phyloP scores from a whole-genome alignment of 2,113 vertebrate genomes.

The Pungitius pungitius region DNA sequence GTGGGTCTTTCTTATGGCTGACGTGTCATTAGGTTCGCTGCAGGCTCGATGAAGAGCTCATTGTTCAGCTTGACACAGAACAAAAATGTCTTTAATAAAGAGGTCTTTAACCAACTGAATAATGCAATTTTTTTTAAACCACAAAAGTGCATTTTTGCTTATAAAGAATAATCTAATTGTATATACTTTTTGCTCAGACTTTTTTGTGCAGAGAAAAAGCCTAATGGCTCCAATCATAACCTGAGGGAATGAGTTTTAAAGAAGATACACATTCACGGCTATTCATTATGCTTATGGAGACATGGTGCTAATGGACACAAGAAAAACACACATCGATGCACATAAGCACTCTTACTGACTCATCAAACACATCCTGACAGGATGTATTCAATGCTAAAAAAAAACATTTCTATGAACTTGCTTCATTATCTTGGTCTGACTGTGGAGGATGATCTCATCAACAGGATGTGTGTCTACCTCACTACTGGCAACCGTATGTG shows the following conservation, averaged over 20 bases:
- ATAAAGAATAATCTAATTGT: conserved; percentile 20
- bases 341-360: conserved; percentile 21
- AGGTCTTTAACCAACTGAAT: conserved; percentile 26
- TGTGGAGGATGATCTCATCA: neutral
- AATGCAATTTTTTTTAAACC: conserved; percentile 13
- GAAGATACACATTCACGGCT: conserved; percentile 33
- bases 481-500: conserved; percentile 14
- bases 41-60: conserved; percentile 51
- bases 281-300: conserved; percentile 57
- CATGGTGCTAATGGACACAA: conserved; percentile 19
- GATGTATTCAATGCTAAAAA: conserved; percentile 19
- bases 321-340: conserved; percentile 4
- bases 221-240: conserved; percentile 30
- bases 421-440: conserved; percentile 1
- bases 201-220: conserved; percentile 1
- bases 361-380: conserved; percentile 16
- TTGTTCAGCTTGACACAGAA: conserved; percentile 29
- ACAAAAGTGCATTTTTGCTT: conserved; percentile 5
- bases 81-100: conserved; percentile 32
- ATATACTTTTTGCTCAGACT: neutral
- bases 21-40: conserved; percentile 39
- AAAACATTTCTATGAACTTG: conserved; percentile 10
- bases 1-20: conserved; percentile 36
- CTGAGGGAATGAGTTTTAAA: conserved; percentile 39
- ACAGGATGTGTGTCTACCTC: neutral